Base-by-base conservation (phyloP, 1,140 invertebrate genomes). In the Bombus balteatus region DNA sequence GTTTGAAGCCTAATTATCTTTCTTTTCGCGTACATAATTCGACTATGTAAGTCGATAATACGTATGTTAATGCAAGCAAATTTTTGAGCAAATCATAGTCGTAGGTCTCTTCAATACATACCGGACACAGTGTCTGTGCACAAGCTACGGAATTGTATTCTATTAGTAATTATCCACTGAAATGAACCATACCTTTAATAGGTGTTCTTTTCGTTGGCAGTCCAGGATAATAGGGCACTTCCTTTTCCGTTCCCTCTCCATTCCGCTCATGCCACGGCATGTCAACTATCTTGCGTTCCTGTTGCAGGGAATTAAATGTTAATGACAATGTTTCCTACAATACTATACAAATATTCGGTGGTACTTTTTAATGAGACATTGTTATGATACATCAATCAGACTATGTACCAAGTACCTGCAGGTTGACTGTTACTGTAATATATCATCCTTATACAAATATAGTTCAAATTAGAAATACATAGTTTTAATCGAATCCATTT, bases 151-250 rank as follows among this genome's bases (percentile, higher is more conserved):
- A 95, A 95, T 95, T 94, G 91, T 92, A 93, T 92, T 93, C 93
- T 94, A 94, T 95, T 95, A 95, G 94, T 95, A 92, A 91, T 90
- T 87, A 91, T 88, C 86, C 88, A 92, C 91, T 91, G 83, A 91
- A 93, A 92, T 89, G 87, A 90, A 88, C 83, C 92, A 92, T 95
- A 97, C 97, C 97, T 96, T 97, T 97, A 32, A 98, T 98, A 37
- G 97, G 97, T 8, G 97, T 97, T 85, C 97, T 95, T 95, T 98
- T 98, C 37, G 96, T 96, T 41, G 97, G 97, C 13, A 97, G 97
- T 86, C 96, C 96, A 34, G 97, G 96, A 92, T 96, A 96, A 88
- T 94, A 96, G 66, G 97, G 96, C 91, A 97, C 96, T 86, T 97
- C 96, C 90, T 96, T 95, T 96, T 97, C 95, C 90, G 95, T 91